These are phyloP conservation scores for Brachionus plicatilis DNA, from an alignment of 1,140 invertebrate species.

Conservation along the genomic window DNA sequence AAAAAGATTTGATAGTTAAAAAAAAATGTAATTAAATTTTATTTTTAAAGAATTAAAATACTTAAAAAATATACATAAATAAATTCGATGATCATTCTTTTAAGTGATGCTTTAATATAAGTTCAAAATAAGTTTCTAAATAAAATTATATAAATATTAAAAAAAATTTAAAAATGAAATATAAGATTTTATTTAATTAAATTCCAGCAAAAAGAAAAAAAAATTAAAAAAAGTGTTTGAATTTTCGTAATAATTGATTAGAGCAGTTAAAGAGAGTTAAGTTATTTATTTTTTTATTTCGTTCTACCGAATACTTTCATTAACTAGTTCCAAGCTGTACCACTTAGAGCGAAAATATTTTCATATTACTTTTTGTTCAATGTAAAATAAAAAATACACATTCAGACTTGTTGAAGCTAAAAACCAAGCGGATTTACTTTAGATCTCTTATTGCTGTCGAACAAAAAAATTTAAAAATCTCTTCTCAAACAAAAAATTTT, in stretches of 20 bases:
- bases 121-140: neutral
- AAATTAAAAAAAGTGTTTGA: neutral
- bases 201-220: slow-evolving; percentile 17
- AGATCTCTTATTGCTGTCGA: neutral
- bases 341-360: neutral
- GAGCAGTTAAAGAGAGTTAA: neutral
- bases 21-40: neutral
- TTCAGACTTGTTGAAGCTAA: neutral
- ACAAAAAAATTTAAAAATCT: neutral
- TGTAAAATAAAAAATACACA: slow-evolving; percentile 8
- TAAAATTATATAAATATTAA: slow-evolving; percentile 23
- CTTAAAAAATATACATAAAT: slow-evolving; percentile 16
- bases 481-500: neutral
- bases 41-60: slow-evolving; percentile 16
- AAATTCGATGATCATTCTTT: slow-evolving; percentile 1
- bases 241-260: slow-evolving; percentile 22
- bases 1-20: neutral
- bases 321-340: neutral
- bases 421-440: neutral
- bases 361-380: neutral
- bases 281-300: neutral
- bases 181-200: slow-evolving; percentile 22
- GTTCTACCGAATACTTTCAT: slow-evolving; percentile 11
- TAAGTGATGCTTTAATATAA: neutral
- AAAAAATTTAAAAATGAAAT: neutral